phyloP scores from a whole-genome alignment of 2,888 invertebrate species.

The Darwinula stevensoni region DNA sequence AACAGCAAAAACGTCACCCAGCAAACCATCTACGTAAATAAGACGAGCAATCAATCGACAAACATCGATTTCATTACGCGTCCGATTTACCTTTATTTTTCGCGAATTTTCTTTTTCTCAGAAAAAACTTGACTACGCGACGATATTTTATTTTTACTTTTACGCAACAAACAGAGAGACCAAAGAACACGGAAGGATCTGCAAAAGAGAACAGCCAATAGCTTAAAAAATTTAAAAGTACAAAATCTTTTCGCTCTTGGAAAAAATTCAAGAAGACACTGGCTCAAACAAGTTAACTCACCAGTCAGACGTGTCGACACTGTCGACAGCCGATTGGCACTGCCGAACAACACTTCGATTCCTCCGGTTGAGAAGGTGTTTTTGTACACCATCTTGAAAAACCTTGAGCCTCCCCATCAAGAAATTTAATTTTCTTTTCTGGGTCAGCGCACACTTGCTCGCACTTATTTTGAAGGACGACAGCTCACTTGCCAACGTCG shows the following conservation, averaged over 20 bases:
- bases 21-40: slow-evolving; percentile 2
- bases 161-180: slow-evolving; percentile 2
- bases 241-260: slow-evolving; percentile 1
- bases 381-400: slow-evolving; percentile 2
- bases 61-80: slow-evolving; percentile 2
- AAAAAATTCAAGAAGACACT: slow-evolving; percentile 2
- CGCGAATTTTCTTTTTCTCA: slow-evolving; percentile 2
- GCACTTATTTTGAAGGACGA: slow-evolving; percentile 2
- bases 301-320: slow-evolving; percentile 2
- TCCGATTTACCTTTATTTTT: slow-evolving; percentile 2
- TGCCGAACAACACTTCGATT: slow-evolving; percentile 2
- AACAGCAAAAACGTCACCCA: slow-evolving; percentile 2
- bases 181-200: slow-evolving; percentile 2
- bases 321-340: slow-evolving; percentile 2
- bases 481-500: slow-evolving; percentile 2
- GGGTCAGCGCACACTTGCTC: slow-evolving; percentile 2
- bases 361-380: slow-evolving; percentile 2
- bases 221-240: slow-evolving; percentile 2
- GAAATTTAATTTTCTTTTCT: slow-evolving; percentile 2
- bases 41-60: slow-evolving; percentile 2
- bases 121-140: slow-evolving; percentile 2
- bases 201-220: slow-evolving; percentile 2
- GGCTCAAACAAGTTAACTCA: slow-evolving; percentile 2
- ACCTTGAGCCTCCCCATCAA: slow-evolving; percentile 2
- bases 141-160: slow-evolving; percentile 2